phyloP scores from a whole-genome alignment of 2,113 vertebrate species.

The Candoia aspera region DNA sequence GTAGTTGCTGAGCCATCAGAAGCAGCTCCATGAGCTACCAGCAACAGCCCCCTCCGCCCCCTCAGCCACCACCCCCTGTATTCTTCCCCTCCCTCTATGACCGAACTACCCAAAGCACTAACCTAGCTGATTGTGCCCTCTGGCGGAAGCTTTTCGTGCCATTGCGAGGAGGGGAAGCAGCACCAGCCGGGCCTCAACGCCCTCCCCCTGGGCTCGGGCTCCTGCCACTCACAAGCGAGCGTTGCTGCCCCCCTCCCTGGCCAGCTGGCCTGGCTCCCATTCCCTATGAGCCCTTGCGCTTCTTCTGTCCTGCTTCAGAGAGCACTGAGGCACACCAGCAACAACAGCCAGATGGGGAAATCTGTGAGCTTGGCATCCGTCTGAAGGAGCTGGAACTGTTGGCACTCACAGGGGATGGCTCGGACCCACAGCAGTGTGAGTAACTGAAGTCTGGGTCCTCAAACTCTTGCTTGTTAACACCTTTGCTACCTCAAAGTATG shows the following conservation, averaged over 20 bases:
- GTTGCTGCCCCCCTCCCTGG: conserved; percentile 63
- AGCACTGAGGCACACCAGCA: neutral
- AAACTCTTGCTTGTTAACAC: neutral
- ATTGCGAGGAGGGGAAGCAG: conserved; percentile 27
- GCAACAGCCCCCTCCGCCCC: conserved; percentile 44
- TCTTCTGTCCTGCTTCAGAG: conserved; percentile 67
- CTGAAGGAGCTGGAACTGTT: conserved; percentile 68
- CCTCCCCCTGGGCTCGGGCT: conserved; percentile 48
- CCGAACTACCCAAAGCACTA: conserved; percentile 46
- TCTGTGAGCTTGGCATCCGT: conserved; percentile 64
- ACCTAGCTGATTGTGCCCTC: conserved; percentile 53
- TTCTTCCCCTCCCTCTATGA: conserved; percentile 76
- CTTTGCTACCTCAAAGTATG: neutral
- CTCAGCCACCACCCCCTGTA: conserved; percentile 54
- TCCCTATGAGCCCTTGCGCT: conserved; percentile 73
- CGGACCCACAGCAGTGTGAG: conserved; percentile 62
- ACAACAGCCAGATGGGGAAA: conserved; percentile 45
- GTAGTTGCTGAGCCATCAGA: neutral
- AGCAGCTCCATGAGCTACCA: conserved; percentile 47
- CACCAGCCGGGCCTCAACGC: conserved; percentile 14
- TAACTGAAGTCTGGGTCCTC: neutral
- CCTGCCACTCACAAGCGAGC: conserved; percentile 45
- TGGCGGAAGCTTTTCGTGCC: conserved; percentile 58
- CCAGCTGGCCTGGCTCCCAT: conserved; percentile 66
- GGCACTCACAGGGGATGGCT: conserved; percentile 55